A percentile compares a stretch with the other conserved stretches of the same genome.
These are phyloP conservation scores for Somateria mollissima DNA, from an alignment of 2,797 vertebrate species.

Conservation along the genomic window DNA sequence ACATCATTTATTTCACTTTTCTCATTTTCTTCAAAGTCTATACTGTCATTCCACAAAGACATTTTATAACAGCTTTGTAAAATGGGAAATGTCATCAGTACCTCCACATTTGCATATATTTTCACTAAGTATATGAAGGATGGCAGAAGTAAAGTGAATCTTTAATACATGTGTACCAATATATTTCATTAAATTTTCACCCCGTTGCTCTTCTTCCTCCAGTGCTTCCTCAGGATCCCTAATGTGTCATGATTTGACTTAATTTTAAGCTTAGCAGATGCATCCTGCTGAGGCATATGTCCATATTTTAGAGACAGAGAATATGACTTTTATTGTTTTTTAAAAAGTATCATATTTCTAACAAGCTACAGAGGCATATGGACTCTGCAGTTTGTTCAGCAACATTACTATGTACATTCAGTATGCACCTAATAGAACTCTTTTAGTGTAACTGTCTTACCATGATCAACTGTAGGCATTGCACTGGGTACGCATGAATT, in stretches of 20 bases:
- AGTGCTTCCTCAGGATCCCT: not conserved
- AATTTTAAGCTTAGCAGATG: conserved; percentile 1
- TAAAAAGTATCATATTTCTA: not conserved
- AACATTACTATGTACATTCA: not conserved
- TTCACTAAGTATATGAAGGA: not conserved
- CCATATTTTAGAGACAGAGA: not conserved
- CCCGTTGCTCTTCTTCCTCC: not conserved
- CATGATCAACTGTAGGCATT: not conserved
- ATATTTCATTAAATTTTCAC: not conserved
- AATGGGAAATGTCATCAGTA: not conserved
- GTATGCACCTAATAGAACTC: not conserved
- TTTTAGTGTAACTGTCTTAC: not conserved
- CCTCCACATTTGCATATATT: not conserved
- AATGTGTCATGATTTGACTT: not conserved
- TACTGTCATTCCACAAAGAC: not conserved
- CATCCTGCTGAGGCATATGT: not conserved
- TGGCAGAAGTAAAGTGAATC: not conserved
- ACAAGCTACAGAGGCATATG: not conserved
- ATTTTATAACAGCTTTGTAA: not conserved
- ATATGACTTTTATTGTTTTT: not conserved
- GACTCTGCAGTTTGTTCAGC: not conserved
- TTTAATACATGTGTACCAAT: not conserved
- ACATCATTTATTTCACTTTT: not conserved
- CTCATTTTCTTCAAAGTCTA: not conserved
- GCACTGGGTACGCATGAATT: not conserved